Conservation (phyloP, 2,888 invertebrate species). For the Mycalesis mineus region DNA sequence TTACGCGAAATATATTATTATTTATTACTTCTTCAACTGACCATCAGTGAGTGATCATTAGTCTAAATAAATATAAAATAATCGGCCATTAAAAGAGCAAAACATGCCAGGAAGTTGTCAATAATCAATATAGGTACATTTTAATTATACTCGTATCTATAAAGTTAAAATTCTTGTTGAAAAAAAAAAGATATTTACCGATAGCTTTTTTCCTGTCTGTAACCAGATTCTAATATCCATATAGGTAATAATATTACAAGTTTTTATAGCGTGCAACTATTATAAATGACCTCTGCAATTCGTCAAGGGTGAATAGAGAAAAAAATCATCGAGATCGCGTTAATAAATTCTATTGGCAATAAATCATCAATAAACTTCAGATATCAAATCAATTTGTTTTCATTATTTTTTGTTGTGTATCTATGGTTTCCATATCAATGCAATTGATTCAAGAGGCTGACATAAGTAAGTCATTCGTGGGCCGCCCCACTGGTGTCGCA, state of each 20-base stretch:
- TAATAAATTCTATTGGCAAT: neutral
- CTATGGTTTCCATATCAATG: neutral
- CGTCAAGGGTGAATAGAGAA: neutral
- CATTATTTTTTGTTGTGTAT: neutral
- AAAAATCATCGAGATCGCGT: neutral
- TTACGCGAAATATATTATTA: too few relatives aligned
- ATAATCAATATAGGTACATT: neutral
- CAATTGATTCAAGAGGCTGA: slow-evolving; percentile 26
- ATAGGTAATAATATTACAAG: neutral
- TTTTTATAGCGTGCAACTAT: neutral
- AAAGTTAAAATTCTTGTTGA: neutral
- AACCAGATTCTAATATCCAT: slow-evolving; percentile 7
- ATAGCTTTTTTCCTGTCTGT: neutral
- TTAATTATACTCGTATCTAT: neutral
- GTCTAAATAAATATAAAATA: too few relatives aligned
- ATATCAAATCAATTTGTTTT: neutral
- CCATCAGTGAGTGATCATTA: too few relatives aligned
- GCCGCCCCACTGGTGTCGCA: slow-evolving; percentile 16
- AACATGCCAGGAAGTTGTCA: neutral
- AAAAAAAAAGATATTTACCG: slow-evolving; percentile 3
- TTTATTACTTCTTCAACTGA: too few relatives aligned
- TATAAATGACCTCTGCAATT: slow-evolving; percentile 5
- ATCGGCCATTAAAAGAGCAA: too few relatives aligned
- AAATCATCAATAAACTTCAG: neutral
- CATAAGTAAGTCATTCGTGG: slow-evolving; percentile 32